These are phyloP conservation scores for Bujurquina vittata DNA, from an alignment of 2,113 vertebrate genomes.

Conservation along the genomic window DNA sequence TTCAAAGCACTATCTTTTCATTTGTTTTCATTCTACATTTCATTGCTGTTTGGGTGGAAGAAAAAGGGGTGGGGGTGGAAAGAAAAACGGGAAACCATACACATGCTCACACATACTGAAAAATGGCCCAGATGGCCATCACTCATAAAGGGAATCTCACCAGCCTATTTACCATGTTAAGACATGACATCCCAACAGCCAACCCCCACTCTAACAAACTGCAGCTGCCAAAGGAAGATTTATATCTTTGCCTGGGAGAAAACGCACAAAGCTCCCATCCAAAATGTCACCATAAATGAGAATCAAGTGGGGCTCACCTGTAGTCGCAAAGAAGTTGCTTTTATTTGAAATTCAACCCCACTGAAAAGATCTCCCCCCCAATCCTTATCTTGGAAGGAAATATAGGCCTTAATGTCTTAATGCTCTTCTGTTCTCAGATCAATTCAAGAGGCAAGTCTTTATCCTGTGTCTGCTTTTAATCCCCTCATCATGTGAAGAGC, in stretches of 20 bases:
- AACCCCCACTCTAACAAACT: conserved; percentile 33
- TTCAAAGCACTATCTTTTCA: conserved; percentile 79
- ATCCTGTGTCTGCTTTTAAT: conserved; percentile 51
- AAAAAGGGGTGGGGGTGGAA: not conserved
- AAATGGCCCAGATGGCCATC: conserved; percentile 66
- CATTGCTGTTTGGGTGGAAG: conserved; percentile 62
- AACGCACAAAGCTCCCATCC: conserved; percentile 35
- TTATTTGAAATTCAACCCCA: conserved; percentile 62
- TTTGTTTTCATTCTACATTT: conserved; percentile 76
- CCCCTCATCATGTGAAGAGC: conserved; percentile 55
- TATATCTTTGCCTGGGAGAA: conserved; percentile 58
- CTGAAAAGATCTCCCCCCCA: conserved; percentile 45
- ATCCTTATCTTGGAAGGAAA: conserved; percentile 43
- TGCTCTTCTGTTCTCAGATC: conserved; percentile 60
- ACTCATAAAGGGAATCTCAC: conserved; percentile 71
- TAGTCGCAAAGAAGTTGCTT: conserved; percentile 36
- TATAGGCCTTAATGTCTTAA: conserved; percentile 50
- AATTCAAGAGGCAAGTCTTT: conserved; percentile 48
- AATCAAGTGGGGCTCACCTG: conserved; percentile 68
- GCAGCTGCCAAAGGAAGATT: conserved; percentile 67
- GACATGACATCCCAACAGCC: conserved; percentile 49
- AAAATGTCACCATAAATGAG: conserved; percentile 60
- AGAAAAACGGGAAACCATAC: conserved; percentile 30
- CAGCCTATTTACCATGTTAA: conserved; percentile 60
- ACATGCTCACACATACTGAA: conserved; percentile 20